phyloP scores from a whole-genome alignment of 1,140 invertebrate species.

The Pogonus chalceus region DNA sequence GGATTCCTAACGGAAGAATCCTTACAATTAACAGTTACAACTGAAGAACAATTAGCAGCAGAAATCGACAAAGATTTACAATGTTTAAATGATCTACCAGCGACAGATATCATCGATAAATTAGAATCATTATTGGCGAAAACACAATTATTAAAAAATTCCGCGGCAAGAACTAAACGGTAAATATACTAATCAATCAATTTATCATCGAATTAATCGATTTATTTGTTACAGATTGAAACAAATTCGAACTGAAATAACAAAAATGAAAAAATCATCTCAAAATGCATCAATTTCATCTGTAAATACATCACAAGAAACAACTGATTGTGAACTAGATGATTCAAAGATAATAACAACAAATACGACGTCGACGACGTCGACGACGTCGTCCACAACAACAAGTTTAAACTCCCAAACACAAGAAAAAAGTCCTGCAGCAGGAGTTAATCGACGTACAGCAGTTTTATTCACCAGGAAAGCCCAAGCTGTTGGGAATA shows the following conservation, averaged over 20 bases:
- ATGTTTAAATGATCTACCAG: conserved; percentile 32
- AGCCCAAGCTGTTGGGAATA: conserved; percentile 43
- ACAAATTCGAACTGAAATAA: conserved; percentile 41
- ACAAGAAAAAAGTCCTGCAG: conserved; percentile 24
- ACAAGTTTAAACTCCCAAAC: conserved; percentile 19
- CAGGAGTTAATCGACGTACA: conserved; percentile 69
- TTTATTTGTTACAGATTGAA: too few species aligned
- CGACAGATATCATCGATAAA: conserved; percentile 40
- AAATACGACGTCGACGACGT: neutral
- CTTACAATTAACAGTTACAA: conserved; percentile 6
- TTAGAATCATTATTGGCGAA: conserved; percentile 42
- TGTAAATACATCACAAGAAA: neutral
- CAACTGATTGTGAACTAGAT: neutral
- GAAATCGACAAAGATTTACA: conserved; percentile 43
- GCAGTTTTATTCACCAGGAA: conserved; percentile 76
- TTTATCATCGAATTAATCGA: too few species aligned
- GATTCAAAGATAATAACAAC: neutral
- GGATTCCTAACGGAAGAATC: neutral
- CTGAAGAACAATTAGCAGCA: conserved; percentile 36
- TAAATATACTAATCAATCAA: too few species aligned
- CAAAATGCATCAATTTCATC: neutral
- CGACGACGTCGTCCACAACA: conserved; percentile 10
- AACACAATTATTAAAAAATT: conserved; percentile 42
- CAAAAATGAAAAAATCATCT: conserved; percentile 26
- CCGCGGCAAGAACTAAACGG: conserved; percentile 39